These are phyloP conservation scores for Stegodyphus dumicola DNA, from an alignment of 1,140 invertebrate genomes.

Conservation along the genomic window DNA sequence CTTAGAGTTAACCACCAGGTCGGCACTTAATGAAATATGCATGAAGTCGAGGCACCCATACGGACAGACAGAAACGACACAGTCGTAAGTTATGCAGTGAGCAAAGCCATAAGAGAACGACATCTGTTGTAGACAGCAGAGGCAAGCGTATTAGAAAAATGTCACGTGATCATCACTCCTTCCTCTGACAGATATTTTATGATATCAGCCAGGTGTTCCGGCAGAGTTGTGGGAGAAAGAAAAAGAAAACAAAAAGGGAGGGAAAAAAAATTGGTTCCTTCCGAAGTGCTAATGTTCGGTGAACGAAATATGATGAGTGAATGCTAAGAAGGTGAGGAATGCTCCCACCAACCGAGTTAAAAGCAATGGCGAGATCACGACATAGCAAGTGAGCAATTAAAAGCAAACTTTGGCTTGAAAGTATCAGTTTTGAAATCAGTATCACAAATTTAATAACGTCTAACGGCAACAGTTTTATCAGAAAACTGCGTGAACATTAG, in stretches of 20 bases:
- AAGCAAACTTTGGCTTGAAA: no score
- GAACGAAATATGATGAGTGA: conserved; percentile 37
- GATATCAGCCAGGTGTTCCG: conserved; percentile 13
- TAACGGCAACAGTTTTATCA: no score
- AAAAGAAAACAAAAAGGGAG: no score
- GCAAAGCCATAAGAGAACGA: conserved; percentile 46
- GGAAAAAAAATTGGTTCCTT: neutral
- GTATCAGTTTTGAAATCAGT: no score
- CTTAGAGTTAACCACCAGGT: conserved; percentile 58
- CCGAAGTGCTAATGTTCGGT: conserved; percentile 34
- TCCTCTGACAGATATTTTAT: conserved; percentile 52
- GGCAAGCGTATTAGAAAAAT: conserved; percentile 14
- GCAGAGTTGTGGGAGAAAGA: no score
- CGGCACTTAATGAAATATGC: conserved; percentile 60
- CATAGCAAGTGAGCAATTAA: no score
- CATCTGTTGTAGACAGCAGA: conserved; percentile 45
- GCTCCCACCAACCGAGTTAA: no score
- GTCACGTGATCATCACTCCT: conserved; percentile 51
- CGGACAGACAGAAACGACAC: conserved; percentile 9
- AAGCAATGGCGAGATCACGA: no score
- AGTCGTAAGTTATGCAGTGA: conserved; percentile 61
- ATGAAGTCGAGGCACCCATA: conserved; percentile 15
- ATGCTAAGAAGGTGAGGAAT: neutral
- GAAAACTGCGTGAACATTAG: no score
- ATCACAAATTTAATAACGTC: no score